Evolutionary conservation across 1,140 invertebrate species (phyloP).

Genomic region (Heliconius himera): DNA sequence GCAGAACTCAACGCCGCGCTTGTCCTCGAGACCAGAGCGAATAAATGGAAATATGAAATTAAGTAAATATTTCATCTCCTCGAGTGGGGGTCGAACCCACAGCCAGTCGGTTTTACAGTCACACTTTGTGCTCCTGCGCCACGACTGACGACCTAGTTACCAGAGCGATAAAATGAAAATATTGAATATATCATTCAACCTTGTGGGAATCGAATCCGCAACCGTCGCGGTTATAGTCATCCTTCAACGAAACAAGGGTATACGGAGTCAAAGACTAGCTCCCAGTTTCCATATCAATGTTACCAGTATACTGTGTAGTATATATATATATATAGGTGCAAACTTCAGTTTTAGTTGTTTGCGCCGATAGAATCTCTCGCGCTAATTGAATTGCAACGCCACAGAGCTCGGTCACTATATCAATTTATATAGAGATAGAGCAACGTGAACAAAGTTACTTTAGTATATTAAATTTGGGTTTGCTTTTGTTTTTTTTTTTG

Average conservation of each 20-base stretch:
- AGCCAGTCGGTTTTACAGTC: no score
- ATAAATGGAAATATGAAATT: no score
- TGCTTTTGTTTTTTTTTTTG: not conserved
- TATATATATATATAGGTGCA: not conserved
- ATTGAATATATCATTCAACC: no score
- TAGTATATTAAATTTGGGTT: not conserved
- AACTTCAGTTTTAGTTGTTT: conserved; percentile 1
- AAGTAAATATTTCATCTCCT: no score
- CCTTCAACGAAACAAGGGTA: not conserved
- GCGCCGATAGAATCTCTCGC: conserved; percentile 20
- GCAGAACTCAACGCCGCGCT: no score
- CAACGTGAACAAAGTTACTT: not conserved
- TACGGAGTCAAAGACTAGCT: not conserved
- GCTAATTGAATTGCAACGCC: conserved; percentile 35
- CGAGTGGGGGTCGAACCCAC: no score
- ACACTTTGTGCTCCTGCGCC: no score
- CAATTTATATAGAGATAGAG: not conserved
- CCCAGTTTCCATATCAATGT: not conserved
- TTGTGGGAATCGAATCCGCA: no score
- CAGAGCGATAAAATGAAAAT: no score
- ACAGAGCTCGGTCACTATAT: not conserved
- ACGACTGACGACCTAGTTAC: no score
- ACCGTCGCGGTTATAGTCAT: not conserved
- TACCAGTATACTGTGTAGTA: not conserved
- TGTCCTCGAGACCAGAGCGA: no score